Conservation (phyloP, 2,888 invertebrate species). For the Rotaria macrura region DNA sequence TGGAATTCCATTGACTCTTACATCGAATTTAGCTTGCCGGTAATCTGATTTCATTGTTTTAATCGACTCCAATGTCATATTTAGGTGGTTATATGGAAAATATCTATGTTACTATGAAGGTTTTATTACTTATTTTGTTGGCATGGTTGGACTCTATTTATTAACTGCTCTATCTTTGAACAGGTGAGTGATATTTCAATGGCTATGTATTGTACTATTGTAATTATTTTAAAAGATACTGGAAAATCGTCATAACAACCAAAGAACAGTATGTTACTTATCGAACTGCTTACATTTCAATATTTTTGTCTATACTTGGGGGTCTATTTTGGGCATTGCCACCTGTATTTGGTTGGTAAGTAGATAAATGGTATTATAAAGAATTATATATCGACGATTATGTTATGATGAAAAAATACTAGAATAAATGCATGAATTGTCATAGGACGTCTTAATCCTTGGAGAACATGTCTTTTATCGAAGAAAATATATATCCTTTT, state of each 20-base stretch:
- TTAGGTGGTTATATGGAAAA: slow-evolving; percentile 37
- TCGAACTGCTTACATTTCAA: slow-evolving; percentile 36
- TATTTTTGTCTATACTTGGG: slow-evolving; percentile 36
- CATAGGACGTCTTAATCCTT: no score
- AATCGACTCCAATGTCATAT: neutral
- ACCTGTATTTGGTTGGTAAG: slow-evolving; percentile 42
- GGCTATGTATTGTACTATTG: no score
- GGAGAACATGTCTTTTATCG: no score
- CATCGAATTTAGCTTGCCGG: neutral
- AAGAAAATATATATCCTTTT: no score
- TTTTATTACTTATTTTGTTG: slow-evolving; percentile 40
- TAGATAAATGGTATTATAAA: neutral
- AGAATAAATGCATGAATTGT: no score
- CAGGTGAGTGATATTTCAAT: slow-evolving; percentile 37
- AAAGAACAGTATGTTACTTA: slow-evolving; percentile 37
- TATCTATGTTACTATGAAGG: slow-evolving; percentile 39
- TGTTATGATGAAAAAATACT: no score
- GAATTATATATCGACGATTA: neutral
- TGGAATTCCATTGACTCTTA: neutral
- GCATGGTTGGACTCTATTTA: slow-evolving; percentile 39
- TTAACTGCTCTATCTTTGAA: slow-evolving; percentile 40
- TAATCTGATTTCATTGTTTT: neutral
- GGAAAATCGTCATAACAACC: slow-evolving; percentile 40
- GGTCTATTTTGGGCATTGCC: slow-evolving; percentile 39
- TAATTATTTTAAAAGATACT: slow-evolving; percentile 20